Percentiles rank a stretch among this genome's conserved stretches.
These are phyloP conservation scores for Stichodactyla mertensii DNA, from an alignment of 64 coral and sea anemone genomes.

Conservation along the genomic window DNA sequence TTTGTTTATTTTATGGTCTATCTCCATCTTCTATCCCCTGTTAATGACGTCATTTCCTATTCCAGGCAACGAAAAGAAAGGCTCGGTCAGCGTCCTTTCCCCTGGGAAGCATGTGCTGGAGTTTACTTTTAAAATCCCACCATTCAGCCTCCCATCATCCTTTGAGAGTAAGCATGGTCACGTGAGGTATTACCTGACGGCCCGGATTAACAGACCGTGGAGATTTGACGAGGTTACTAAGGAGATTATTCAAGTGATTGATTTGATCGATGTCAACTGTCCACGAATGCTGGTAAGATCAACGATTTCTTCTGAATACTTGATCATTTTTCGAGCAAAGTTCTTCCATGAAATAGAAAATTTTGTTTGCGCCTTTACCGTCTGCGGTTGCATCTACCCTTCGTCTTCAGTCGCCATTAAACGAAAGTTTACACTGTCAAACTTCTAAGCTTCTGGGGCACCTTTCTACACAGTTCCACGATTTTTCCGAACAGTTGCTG, in stretches of 20 bases:
- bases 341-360: too few relatives aligned
- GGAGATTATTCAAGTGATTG: conserved; percentile 53
- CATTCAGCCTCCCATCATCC: conserved; percentile 87
- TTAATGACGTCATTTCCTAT: neutral
- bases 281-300: conserved; percentile 54
- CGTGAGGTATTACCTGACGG: conserved; percentile 73
- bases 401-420: too few relatives aligned
- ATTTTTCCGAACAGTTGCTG: too few relatives aligned
- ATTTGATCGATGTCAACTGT: conserved; percentile 81
- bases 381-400: too few relatives aligned
- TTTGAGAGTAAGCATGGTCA: conserved; percentile 84
- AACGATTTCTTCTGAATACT: too few relatives aligned
- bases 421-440: too few relatives aligned
- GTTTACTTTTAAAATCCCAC: conserved; percentile 77
- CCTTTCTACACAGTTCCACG: too few relatives aligned
- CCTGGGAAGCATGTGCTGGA: conserved; percentile 59
- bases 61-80: conserved; percentile 20
- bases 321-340: too few relatives aligned
- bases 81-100: conserved; percentile 4
- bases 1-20: neutral
- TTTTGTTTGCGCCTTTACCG: too few relatives aligned
- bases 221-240: conserved; percentile 76
- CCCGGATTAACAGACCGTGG: conserved; percentile 70
- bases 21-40: too few relatives aligned
- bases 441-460: too few relatives aligned